Conservation (phyloP, 2,888 invertebrate genomes). For the Automeris io region DNA sequence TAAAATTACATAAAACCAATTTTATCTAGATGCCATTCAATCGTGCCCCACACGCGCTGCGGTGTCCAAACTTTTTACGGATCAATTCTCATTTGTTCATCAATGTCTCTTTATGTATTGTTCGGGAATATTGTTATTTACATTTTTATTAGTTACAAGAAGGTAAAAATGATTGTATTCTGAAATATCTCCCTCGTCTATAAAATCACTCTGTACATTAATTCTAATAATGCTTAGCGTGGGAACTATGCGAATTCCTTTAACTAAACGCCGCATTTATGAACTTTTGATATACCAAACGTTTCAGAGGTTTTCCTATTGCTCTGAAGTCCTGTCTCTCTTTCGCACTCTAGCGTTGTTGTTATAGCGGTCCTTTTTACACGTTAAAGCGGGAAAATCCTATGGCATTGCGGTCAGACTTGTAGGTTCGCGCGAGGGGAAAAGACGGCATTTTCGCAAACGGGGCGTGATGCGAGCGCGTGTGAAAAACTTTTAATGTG, state of each 20-base stretch:
- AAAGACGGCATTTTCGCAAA: constrained; percentile 43
- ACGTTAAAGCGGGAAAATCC: constrained; percentile 53
- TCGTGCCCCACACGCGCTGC: too few relatives aligned
- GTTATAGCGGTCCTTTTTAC: constrained; percentile 25
- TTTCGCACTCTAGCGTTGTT: constrained; percentile 19
- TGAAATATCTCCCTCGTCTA: too few relatives aligned
- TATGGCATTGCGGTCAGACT: constrained; percentile 57
- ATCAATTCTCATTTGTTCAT: too few relatives aligned
- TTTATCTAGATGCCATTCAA: too few relatives aligned
- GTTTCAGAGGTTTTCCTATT: constrained; percentile 41
- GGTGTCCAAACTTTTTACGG: too few relatives aligned
- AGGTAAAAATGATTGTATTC: too few relatives aligned
- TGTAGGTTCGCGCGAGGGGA: constrained; percentile 58
- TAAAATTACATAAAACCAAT: too few relatives aligned
- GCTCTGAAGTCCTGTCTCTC: constrained; percentile 27
- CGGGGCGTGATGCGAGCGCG: constrained; percentile 11
- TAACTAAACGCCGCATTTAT: constrained; percentile 24
- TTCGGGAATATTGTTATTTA: too few relatives aligned
- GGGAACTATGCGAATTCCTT: constrained; percentile 20
- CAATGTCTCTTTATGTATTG: too few relatives aligned
- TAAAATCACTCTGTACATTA: too few relatives aligned
- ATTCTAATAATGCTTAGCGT: too few relatives aligned
- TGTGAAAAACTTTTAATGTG: constrained; percentile 22
- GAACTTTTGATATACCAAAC: constrained; percentile 13
- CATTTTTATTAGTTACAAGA: too few relatives aligned